A percentile compares a stretch with the other conserved stretches of the same genome.
phyloP scores from a whole-genome alignment of 1,140 invertebrate species.

The Apolygus lucorum region DNA sequence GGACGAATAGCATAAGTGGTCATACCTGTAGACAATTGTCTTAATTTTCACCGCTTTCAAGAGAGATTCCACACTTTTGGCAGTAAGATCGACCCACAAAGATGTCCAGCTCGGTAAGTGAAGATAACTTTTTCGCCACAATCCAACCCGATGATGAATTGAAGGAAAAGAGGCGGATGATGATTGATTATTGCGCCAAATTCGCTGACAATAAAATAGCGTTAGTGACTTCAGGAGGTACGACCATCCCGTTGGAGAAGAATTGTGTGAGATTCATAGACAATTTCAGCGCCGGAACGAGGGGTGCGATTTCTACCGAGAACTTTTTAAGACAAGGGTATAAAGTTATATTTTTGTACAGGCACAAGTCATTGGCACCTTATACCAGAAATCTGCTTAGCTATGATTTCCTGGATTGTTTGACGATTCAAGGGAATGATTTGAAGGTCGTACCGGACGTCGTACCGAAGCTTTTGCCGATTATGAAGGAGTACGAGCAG shows the following conservation, averaged over 20 bases:
- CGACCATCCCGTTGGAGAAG: slow-evolving; percentile 90
- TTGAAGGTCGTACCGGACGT: slow-evolving; percentile 57
- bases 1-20: too few relatives aligned
- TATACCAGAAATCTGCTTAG: slow-evolving; percentile 77
- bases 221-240: slow-evolving; percentile 85
- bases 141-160: slow-evolving; percentile 46
- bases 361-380: slow-evolving; percentile 75
- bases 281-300: slow-evolving; percentile 93
- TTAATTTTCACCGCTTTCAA: too few relatives aligned
- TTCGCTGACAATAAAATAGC: slow-evolving; percentile 60
- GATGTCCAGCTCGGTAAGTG: background rate
- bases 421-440: slow-evolving; percentile 44
- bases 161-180: slow-evolving; percentile 54
- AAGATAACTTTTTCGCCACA: background rate
- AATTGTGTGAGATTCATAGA: slow-evolving; percentile 96
- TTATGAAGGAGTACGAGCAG: slow-evolving; percentile 62
- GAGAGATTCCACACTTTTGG: too few relatives aligned
- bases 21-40: too few relatives aligned
- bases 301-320: slow-evolving; percentile 89
- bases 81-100: too few relatives aligned
- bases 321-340: slow-evolving; percentile 82
- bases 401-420: slow-evolving; percentile 70
- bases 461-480: slow-evolving; percentile 54
- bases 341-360: slow-evolving; percentile 68
- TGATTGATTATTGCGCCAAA: slow-evolving; percentile 59